Evolutionary conservation across 2,888 invertebrate genomes (phyloP), one percentile per base, ranked within the genome.

Genomic region (Caradrina kadenii): DNA sequence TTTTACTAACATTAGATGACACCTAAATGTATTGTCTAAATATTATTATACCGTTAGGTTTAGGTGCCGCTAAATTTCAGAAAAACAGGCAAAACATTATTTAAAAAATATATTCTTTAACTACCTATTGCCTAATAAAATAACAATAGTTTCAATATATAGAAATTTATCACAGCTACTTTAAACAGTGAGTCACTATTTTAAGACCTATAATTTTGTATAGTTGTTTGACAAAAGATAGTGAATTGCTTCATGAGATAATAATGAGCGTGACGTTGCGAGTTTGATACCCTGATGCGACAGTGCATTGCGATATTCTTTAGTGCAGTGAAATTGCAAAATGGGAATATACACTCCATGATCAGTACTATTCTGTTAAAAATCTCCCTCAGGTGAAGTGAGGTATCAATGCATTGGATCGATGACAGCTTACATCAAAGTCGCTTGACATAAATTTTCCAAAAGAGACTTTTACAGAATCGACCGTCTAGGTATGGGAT

Each of bases 171-270:
- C 22, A 45, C 19, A 22, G 22, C 22, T 45, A 26, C 22, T 71
- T 68, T 7, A 17, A 48, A 39, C 63, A 39, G 11, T 73, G 73
- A 73, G 19, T 73, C 69, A 72, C 4, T 26, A 22, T 31, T 48
- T 39, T 54, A 39, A 26, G 39, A 53, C 39, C n/a, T n/a, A 39
- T n/a, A n/a, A n/a, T n/a, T 39, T 48, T 49, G 48, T 73, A 54
- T 53, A n/a, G n/a, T 62, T 39, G 52, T 21, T 21, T 72, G 53
- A 70, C 73, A 54, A 63, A 22, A 70, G 48, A 73, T 49, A 55
- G 21, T 17, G 1, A 68, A 68, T 26, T 49, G 39, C 19, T 68
- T 39, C 26, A 39, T 26, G 21, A 69, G 0, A 13, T 13, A 42
- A 2, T 49, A 54, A 48, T 39, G 53, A 49, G 31, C 13, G 42